phyloP scores from a whole-genome alignment of 2,888 invertebrate species.

The Mantis religiosa region DNA sequence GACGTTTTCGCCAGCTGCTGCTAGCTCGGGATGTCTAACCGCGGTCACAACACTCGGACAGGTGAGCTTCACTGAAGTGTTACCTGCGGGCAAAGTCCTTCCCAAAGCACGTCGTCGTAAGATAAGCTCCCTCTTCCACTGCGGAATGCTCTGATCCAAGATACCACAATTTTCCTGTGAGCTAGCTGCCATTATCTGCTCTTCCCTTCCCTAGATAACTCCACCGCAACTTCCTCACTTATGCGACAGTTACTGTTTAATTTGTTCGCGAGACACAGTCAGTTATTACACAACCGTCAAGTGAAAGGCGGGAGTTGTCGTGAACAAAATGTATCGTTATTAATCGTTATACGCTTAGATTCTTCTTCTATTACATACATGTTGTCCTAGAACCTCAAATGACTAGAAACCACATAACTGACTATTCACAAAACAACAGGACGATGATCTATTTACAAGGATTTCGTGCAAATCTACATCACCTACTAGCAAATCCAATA shows the following conservation, averaged over 20 bases:
- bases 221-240: not conserved
- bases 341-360: not conserved
- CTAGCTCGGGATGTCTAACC: slow-evolving; percentile 26
- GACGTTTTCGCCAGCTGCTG: slow-evolving; percentile 25
- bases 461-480: not conserved
- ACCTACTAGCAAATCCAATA: slow-evolving; percentile 1
- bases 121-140: slow-evolving; percentile 81
- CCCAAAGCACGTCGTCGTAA: slow-evolving; percentile 58
- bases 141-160: slow-evolving; percentile 51
- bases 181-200: slow-evolving; percentile 22
- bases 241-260: slow-evolving; percentile 16
- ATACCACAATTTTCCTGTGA: slow-evolving; percentile 25
- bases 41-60: slow-evolving; percentile 35
- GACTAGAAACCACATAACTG: not conserved
- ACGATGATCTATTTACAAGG: not conserved
- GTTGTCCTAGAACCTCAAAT: not conserved
- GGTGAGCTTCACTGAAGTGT: slow-evolving; percentile 35
- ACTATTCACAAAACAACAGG: not conserved
- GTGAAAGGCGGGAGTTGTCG: slow-evolving; percentile 27
- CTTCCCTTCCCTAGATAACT: not conserved
- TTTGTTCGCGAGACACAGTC: not conserved
- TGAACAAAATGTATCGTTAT: slow-evolving; percentile 12
- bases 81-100: slow-evolving; percentile 36
- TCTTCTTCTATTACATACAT: not conserved
- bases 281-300: slow-evolving; percentile 27